Evolutionary conservation across 2,888 invertebrate species (phyloP), one percentile per base, ranked within the genome.

Genomic region (Serripes groenlandicus): DNA sequence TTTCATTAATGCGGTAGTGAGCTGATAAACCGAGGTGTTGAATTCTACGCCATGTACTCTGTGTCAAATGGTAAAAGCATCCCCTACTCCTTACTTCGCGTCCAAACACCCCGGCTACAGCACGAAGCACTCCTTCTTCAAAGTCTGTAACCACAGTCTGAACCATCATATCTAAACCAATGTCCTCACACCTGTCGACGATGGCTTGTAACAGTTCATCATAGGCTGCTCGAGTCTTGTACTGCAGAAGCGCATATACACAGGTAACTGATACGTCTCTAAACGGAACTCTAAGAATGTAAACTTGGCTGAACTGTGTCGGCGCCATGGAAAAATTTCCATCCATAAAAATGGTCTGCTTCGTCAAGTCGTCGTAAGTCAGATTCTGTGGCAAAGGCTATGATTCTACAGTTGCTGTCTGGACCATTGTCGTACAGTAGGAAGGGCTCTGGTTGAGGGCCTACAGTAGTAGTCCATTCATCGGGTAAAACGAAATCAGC

Each of bases 31-130:
- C 58, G 26, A 58, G 18, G 23, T 52, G 18, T 52, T 26, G 58
- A n/a, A n/a, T n/a, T n/a, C n/a, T n/a, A n/a, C n/a, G n/a, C n/a
- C n/a, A n/a, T n/a, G n/a, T 26, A 58, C n/a, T 54, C 23, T 54
- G 54, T n/a, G 23, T 58, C 58, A 23, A 58, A 15, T 58, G 58
- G 15, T 58, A 26, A n/a, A 58, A 58, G 26, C 58, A 58, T n/a
- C 26, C 58, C 58, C 23, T 58, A 4, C 23, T 28, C 15, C 58
- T 58, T 21, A 52, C 52, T 21, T 52, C 52, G 23, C 52, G 52
- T 4, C 52, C 52, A 52, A 52, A 52, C 52, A 52, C 52, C 18
- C 52, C 52, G 23, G 52, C 52, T 52, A 52, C 52, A 7, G 52
- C 52, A 15, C 52, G 52, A 7, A 52, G 52, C 3, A 52, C 52